These are phyloP conservation scores for Lota lota DNA, from an alignment of 2,113 vertebrate species.

Conservation along the genomic window DNA sequence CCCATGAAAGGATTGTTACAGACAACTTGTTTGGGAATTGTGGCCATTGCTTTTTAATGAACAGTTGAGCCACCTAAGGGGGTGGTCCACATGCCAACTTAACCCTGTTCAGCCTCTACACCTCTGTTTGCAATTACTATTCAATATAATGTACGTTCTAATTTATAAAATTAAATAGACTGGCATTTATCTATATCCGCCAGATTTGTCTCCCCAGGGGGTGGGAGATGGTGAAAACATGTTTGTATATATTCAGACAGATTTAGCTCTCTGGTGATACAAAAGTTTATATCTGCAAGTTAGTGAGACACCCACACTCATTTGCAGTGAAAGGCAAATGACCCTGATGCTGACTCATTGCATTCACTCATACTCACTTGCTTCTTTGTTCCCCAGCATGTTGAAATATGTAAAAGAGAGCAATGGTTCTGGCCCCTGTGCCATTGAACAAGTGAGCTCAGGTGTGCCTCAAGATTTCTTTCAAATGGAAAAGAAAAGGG, in stretches of 20 bases:
- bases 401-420: constrained; percentile 52
- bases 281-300: constrained; percentile 74
- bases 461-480: constrained; percentile 27
- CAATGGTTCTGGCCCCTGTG: constrained; percentile 38
- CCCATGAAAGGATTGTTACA: too few species aligned
- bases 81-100: too few species aligned
- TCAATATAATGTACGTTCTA: background rate
- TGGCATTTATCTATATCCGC: constrained; percentile 38
- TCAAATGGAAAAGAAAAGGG: constrained; percentile 13
- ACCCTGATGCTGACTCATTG: constrained; percentile 77
- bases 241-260: constrained; percentile 24
- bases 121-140: too few species aligned
- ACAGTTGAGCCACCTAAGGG: too few species aligned
- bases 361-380: constrained; percentile 60
- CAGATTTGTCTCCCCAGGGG: constrained; percentile 7
- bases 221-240: constrained; percentile 3
- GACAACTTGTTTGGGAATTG: too few species aligned
- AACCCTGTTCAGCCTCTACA: too few species aligned
- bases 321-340: constrained; percentile 77
- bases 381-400: constrained; percentile 52
- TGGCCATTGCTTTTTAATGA: too few species aligned
- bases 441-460: constrained; percentile 31
- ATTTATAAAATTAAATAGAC: constrained; percentile 22
- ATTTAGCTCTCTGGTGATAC: constrained; percentile 60
- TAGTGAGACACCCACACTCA: constrained; percentile 77